Conservation (phyloP, 2,888 invertebrate genomes). For the Anaspis maculata region DNA sequence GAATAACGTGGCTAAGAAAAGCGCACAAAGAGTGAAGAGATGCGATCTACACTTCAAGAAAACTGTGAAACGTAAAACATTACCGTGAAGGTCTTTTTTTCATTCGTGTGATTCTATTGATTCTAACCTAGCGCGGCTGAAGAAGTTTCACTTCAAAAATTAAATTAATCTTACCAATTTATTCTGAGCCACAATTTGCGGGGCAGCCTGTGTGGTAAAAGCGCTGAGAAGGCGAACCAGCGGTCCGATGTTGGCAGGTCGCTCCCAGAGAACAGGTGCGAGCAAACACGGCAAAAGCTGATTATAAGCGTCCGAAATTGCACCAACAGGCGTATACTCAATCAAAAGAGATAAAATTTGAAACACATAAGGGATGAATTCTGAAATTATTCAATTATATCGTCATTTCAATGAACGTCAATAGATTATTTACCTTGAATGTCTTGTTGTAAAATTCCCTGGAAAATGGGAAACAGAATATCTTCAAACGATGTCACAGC, state of each 20-base stretch:
- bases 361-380: constrained; percentile 97
- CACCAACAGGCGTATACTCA: constrained; percentile 53
- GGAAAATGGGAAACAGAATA: constrained; percentile 90
- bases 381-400: constrained; percentile 48
- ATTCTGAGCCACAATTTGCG: constrained; percentile 58
- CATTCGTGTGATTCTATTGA: too few species aligned
- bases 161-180: constrained; percentile 66
- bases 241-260: constrained; percentile 88
- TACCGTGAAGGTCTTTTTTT: too few species aligned
- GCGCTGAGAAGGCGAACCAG: constrained; percentile 86
- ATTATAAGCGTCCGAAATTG: constrained; percentile 77
- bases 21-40: too few species aligned
- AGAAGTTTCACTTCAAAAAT: too few species aligned
- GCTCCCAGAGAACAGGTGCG: constrained; percentile 87
- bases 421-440: constrained; percentile 67
- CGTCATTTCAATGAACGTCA: too few species aligned
- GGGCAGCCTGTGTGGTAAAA: constrained; percentile 65
- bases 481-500: constrained; percentile 86
- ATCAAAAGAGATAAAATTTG: constrained; percentile 90
- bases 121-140: too few species aligned
- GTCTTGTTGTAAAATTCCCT: constrained; percentile 89
- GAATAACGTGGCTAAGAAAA: too few species aligned
- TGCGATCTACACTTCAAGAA: too few species aligned
- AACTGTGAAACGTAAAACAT: too few species aligned
- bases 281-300: constrained; percentile 84